Percentiles rank a stretch among this genome's conserved stretches.
These are phyloP conservation scores for Habropoda laboriosa DNA, from an alignment of 1,140 invertebrate genomes.

Conservation along the genomic window DNA sequence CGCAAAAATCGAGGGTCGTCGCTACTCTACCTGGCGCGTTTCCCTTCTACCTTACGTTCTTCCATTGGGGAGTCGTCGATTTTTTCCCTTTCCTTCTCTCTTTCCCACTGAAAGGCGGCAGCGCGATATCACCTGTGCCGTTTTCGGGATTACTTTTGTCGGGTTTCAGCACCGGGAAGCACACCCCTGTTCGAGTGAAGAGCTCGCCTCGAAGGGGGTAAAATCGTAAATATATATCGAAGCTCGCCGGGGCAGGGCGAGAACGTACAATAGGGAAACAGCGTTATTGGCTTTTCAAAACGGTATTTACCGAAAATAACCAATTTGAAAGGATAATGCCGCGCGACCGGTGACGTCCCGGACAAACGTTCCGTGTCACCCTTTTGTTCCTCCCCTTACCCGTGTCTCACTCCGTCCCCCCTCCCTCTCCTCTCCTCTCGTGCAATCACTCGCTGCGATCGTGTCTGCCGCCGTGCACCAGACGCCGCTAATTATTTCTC, in stretches of 20 bases:
- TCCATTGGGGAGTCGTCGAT: conserved; percentile 45
- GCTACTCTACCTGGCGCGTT: conserved; percentile 49
- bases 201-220: conserved; percentile 12
- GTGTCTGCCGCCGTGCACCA: neutral
- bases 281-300: conserved; percentile 82
- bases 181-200: conserved; percentile 61
- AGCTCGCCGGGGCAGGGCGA: conserved; percentile 51
- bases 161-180: conserved; percentile 68
- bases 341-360: conserved; percentile 72
- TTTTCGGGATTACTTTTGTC: conserved; percentile 80
- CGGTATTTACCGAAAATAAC: conserved; percentile 82
- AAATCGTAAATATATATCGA: conserved; percentile 43
- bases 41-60: conserved; percentile 19
- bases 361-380: conserved; percentile 67
- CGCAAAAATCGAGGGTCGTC: conserved; percentile 46
- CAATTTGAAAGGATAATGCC: conserved; percentile 80
- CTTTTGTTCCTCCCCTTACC: conserved; percentile 17
- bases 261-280: conserved; percentile 79
- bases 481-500: conserved; percentile 69
- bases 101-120: conserved; percentile 68
- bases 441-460: conserved; percentile 7
- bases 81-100: conserved; percentile 60
- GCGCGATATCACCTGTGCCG: conserved; percentile 79
- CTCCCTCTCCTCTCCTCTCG: neutral
- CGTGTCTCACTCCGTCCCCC: conserved; percentile 41